phyloP scores from a whole-genome alignment of 2,888 invertebrate species.

The Tigriopus californicus region DNA sequence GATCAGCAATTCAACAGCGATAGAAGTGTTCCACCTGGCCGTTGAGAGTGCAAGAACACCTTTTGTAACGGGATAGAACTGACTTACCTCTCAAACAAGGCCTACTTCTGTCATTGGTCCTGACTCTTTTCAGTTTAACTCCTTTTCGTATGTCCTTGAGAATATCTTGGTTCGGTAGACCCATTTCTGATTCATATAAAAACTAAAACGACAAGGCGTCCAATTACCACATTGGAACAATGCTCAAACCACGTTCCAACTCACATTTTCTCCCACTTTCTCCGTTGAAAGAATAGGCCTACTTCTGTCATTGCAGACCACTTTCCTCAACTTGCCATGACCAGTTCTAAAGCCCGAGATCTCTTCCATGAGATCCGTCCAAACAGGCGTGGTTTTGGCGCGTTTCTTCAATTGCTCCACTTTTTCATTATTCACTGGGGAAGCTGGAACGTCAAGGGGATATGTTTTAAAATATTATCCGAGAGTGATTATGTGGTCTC shows the following conservation, averaged over 20 bases:
- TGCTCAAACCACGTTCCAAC: constrained; percentile 21
- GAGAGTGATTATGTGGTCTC: no score
- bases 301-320: constrained; percentile 63
- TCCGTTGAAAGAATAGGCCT: constrained; percentile 32
- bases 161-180: constrained; percentile 48
- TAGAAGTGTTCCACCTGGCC: no score
- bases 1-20: no score
- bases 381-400: constrained; percentile 63
- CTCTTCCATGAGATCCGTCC: constrained; percentile 77
- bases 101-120: constrained; percentile 67
- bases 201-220: constrained; percentile 38
- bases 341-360: constrained; percentile 46
- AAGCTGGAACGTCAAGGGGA: no score
- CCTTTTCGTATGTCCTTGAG: constrained; percentile 63
- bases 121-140: constrained; percentile 49
- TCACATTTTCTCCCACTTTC: constrained; percentile 34
- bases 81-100: constrained; percentile 50
- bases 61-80: no score
- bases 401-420: constrained; percentile 51
- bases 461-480: no score
- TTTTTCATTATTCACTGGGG: not conserved
- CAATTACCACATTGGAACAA: no score
- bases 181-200: constrained; percentile 70
- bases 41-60: not conserved
- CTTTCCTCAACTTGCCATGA: constrained; percentile 48